Conservation (phyloP, 2,888 invertebrate species). For the Idaea biselata region DNA sequence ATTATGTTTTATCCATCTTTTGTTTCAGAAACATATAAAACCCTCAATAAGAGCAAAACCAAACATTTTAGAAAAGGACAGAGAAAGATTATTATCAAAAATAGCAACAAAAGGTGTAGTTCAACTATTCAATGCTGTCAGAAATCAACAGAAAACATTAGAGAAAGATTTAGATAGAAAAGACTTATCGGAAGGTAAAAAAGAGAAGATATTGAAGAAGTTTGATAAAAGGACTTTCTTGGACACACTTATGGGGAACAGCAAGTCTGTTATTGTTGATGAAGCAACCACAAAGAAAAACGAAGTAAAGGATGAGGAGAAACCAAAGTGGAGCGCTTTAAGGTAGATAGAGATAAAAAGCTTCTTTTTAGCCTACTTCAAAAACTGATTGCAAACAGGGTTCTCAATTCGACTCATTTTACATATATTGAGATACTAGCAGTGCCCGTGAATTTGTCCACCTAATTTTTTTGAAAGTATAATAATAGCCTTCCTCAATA, state of each 20-base stretch:
- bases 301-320: constrained; percentile 63
- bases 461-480: too few species aligned
- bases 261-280: constrained; percentile 78
- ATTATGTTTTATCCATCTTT: constrained; percentile 9
- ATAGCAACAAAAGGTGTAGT: constrained; percentile 96
- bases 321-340: constrained; percentile 83
- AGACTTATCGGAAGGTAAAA: constrained; percentile 88
- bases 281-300: constrained; percentile 60
- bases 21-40: constrained; percentile 81
- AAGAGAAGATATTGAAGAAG: constrained; percentile 87
- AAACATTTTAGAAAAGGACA: constrained; percentile 86
- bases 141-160: constrained; percentile 89
- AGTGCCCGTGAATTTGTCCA: too few species aligned
- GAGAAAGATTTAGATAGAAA: constrained; percentile 85
- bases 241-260: constrained; percentile 88
- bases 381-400: too few species aligned
- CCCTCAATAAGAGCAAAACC: constrained; percentile 88
- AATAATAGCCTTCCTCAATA: too few species aligned
- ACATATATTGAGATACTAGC: too few species aligned
- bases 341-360: constrained; percentile 46
- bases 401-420: too few species aligned
- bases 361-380: too few species aligned
- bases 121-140: constrained; percentile 94
- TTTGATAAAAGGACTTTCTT: constrained; percentile 89
- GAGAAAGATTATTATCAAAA: constrained; percentile 88